Evolutionary conservation across 2,113 vertebrate genomes (phyloP).

Genomic region (Seriola dumerili): DNA sequence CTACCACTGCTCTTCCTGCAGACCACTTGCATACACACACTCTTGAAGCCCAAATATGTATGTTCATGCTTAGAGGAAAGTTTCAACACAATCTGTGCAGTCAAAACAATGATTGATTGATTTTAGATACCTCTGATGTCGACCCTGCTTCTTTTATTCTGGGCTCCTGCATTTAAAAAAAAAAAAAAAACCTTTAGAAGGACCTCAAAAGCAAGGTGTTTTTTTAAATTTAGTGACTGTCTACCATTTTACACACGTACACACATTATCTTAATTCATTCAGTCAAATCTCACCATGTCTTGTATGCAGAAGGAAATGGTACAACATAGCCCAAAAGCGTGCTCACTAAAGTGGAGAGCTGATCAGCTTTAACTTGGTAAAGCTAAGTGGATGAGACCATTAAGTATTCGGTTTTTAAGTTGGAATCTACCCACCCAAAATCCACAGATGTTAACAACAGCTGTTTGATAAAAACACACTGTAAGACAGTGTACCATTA

Average conservation of each 20-base stretch:
- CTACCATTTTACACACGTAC: constrained; percentile 12
- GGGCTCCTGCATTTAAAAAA: neutral
- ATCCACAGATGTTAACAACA: neutral
- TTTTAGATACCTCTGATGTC: constrained; percentile 31
- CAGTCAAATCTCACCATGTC: neutral
- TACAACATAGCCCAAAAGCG: neutral
- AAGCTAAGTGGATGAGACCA: neutral
- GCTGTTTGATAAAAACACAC: constrained; percentile 5
- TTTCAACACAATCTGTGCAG: neutral
- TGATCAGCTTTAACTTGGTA: neutral
- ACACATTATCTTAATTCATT: constrained; percentile 15
- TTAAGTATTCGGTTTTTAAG: neutral
- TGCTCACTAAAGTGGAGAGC: neutral
- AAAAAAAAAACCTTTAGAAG: neutral
- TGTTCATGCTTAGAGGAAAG: neutral
- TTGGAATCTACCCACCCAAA: constrained; percentile 12
- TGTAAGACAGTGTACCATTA: neutral
- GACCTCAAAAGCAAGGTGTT: constrained; percentile 14
- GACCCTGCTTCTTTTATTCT: constrained; percentile 12
- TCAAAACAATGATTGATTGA: neutral
- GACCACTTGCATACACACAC: neutral
- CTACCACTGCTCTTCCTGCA: constrained; percentile 40
- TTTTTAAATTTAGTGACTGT: constrained; percentile 2
- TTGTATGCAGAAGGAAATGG: constrained; percentile 31
- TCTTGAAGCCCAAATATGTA: neutral